Evolutionary conservation across 2,113 vertebrate genomes (phyloP), one percentile per base, ranked within the genome.

Genomic region (Gopherus evgoodei): DNA sequence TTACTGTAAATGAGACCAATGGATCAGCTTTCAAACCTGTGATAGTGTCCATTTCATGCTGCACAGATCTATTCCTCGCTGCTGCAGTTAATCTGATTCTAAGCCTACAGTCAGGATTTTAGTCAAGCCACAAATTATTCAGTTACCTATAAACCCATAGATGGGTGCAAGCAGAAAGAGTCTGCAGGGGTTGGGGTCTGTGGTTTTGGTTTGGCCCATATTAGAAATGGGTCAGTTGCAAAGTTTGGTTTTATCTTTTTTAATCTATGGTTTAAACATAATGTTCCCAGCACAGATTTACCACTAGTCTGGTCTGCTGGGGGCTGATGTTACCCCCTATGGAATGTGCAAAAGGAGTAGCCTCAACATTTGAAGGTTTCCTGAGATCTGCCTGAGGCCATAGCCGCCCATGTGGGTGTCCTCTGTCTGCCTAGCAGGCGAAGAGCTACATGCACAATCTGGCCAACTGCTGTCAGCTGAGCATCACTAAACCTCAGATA

Each of bases 1-100:
- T 89, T 95, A 95, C 95, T 86, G 85, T 91, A 95, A 97, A 89
- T 87, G 7, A 96, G 80, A 92, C 88, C 90, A 87, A 53, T 0
- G 0, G n/a, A 35, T 86, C 21, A 27, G 1, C 38, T 88, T 90
- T 92, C 21, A 86, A 38, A 53, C 76, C 11, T 89, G 44, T 62
- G 8, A 81, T 89, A 88, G 2, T 54, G n/a, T 6, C 35, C 25
- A 38, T 83, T 93, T 83, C 80, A 53, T 31, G 76, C 8, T 3
- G 38, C 50, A 25, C 5, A 62, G 42, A 59, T 88, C 38, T 81
- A 47, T 76, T 57, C 78, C 81, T 65, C 75, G 8, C 16, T 86
- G 56, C 49, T 69, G 8, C 9, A 3, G 19, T 80, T 82, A 93
- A 92, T 86, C 81, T 49, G 79, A 53, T 31, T 52, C 72, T 90